Evolutionary conservation across 2,888 invertebrate genomes (phyloP), one percentile per base, ranked within the genome.

Genomic region (Tachina lurida): DNA sequence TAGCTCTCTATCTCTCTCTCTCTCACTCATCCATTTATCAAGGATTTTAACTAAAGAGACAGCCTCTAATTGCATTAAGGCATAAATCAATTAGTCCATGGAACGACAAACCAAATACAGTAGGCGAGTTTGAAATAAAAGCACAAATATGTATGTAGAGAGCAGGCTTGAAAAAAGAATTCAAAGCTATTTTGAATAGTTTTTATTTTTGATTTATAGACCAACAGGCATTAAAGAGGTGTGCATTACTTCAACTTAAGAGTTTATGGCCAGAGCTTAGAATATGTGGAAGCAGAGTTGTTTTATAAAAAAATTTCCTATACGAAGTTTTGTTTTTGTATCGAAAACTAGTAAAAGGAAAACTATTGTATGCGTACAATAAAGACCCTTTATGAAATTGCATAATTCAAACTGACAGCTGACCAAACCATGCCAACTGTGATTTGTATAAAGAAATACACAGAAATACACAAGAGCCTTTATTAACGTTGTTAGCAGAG

Each of bases 1-100:
- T 47, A 1, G 5, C 1, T 47, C 47, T 47, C 47, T 12, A 4
- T 47, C 47, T 47, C 47, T 7, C 47, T 47, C 15, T 15, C 4
- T 15, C 15, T 10, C 45, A 58, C 56, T 54, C 54, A 56, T 13
- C 60, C 49, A 80, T 80, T 63, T 65, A 74, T 74, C 80, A 74
- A 70, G 43, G 47, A 22, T n/a, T 47, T 43, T n/a, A 45, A 62
- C 19, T 65, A 65, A n/a, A 73, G 22, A 43, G 60, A 41, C 31
- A 41, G 75, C 62, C 70, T 74, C 74, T 82, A 85, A 85, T 85
- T 85, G 82, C 82, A 82, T 75, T 75, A 17, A 54, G 71, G 85
- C 78, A 85, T 85, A 85, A 85, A 85, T 85, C 81, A 78, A 85
- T 85, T 85, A 85, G 63, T 58, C 63, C 74, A 63, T 78, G 17